A percentile compares a stretch with the other conserved stretches of the same genome.
phyloP scores from a whole-genome alignment of 2,113 vertebrate genomes.

The Pseudopodoces humilis region DNA sequence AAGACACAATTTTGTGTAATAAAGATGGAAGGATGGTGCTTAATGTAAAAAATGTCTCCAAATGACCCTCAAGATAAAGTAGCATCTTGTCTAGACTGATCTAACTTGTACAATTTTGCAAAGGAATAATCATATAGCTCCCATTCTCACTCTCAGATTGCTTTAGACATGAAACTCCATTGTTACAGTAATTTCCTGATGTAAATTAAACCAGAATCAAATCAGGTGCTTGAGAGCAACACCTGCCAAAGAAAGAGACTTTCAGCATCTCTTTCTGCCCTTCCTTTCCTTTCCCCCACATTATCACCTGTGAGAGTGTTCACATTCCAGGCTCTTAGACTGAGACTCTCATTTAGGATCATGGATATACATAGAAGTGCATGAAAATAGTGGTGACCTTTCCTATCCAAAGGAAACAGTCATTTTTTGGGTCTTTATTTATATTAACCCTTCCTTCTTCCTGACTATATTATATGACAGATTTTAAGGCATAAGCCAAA shows the following conservation, averaged over 20 bases:
- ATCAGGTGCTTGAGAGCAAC: neutral
- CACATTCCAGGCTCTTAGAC: neutral
- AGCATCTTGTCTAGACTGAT: neutral
- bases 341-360: neutral
- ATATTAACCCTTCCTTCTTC: neutral
- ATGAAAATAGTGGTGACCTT: neutral
- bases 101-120: neutral
- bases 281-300: neutral
- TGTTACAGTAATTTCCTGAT: neutral
- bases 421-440: neutral
- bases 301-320: neutral
- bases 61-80: neutral
- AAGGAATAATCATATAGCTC: neutral
- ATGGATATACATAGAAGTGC: neutral
- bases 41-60: neutral
- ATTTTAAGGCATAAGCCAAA: neutral
- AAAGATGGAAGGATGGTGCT: neutral
- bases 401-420: neutral
- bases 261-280: neutral
- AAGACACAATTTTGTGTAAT: neutral
- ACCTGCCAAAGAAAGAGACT: neutral
- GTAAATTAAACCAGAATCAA: neutral
- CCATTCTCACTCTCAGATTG: neutral
- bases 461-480: neutral
- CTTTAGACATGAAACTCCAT: fast-evolving